These are phyloP conservation scores for Drosophila grimshawi DNA, from an alignment of 1,140 invertebrate genomes.

Conservation along the genomic window DNA sequence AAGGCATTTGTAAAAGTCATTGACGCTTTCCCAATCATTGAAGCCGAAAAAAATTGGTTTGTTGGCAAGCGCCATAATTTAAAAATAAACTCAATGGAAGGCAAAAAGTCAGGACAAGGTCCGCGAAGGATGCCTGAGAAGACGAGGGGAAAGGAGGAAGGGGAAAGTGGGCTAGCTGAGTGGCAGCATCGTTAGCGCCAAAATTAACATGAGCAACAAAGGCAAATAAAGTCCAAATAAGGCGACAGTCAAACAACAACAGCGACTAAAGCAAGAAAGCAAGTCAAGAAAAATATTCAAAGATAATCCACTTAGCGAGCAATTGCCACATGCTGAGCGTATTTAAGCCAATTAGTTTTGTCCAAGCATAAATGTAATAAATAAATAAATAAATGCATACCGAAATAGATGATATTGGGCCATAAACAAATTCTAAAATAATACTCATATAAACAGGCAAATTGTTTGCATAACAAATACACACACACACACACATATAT, in stretches of 20 bases:
- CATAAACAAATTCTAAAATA: slow-evolving; percentile 42
- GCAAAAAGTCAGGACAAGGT: neutral
- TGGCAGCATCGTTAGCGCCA: slow-evolving; percentile 18
- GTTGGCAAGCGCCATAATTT: slow-evolving; percentile 27
- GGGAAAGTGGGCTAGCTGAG: neutral
- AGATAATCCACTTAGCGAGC: slow-evolving; percentile 35
- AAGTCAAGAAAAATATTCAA: neutral
- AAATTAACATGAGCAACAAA: slow-evolving; percentile 17
- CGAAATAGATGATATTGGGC: slow-evolving; percentile 44
- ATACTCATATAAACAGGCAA: slow-evolving; percentile 72
- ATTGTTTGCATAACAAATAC: slow-evolving; percentile 74
- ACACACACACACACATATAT: slow-evolving; percentile 36
- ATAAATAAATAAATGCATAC: slow-evolving; percentile 32
- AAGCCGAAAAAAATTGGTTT: slow-evolving; percentile 19
- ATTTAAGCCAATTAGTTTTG: slow-evolving; percentile 40
- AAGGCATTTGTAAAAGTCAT: slow-evolving; percentile 37
- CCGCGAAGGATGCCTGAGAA: too few relatives aligned
- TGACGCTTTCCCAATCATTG: slow-evolving; percentile 34
- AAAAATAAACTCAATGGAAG: slow-evolving; percentile 16
- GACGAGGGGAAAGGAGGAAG: neutral
- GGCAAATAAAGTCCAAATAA: slow-evolving; percentile 19
- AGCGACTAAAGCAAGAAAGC: neutral
- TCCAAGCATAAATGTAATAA: slow-evolving; percentile 36
- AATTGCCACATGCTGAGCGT: slow-evolving; percentile 27
- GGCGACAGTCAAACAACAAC: slow-evolving; percentile 1